Base-by-base conservation (phyloP, 2,888 invertebrate genomes). In the Ditula angustiorana region DNA sequence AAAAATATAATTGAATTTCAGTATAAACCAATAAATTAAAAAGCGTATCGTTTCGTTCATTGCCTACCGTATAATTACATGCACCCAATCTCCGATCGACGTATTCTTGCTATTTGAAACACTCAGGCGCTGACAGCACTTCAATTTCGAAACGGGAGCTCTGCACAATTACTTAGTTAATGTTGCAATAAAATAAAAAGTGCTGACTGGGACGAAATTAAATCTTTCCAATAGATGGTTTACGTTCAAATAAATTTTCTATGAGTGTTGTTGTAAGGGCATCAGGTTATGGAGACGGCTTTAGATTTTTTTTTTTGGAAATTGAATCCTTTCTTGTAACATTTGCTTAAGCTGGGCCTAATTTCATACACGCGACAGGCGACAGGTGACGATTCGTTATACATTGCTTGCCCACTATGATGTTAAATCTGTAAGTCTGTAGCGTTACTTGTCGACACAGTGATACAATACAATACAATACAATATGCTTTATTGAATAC, bases 181-280 rank as follows among this genome's bases (percentile, higher is more conserved):
- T 82, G 84, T 69, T 69, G 66, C 74, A 81, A 82, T 87, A 88
- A 88, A 88, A 87, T 87, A 86, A 86, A 86, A 88, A 86, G 83
- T 81, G 87, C 87, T 85, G 87, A 86, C 84, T 80, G 81, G 79
- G 82, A 77, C 80, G 80, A 81, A 87, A 86, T 87, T 85, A 86
- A 87, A 86, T 85, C 78, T 81, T 79, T 81, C 77, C 77, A 77
- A 86, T 84, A 84, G 80, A 82, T 79, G 76, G 78, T 86, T 87
- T 83, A 88, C 78, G 84, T 79, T 76, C 76, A 72, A 82, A 86
- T 87, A 86, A 88, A 86, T 80, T 81, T 79, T 78, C 78, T 81
- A 75, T 71, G 79, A 82, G 77, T 81, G 80, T 80, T 81, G 80
- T 79, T 79, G 76, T 76, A 69, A 72, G 68, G 69, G 67, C 72